Conservation (phyloP, 2,113 vertebrate genomes). For the Stegastes partitus region DNA sequence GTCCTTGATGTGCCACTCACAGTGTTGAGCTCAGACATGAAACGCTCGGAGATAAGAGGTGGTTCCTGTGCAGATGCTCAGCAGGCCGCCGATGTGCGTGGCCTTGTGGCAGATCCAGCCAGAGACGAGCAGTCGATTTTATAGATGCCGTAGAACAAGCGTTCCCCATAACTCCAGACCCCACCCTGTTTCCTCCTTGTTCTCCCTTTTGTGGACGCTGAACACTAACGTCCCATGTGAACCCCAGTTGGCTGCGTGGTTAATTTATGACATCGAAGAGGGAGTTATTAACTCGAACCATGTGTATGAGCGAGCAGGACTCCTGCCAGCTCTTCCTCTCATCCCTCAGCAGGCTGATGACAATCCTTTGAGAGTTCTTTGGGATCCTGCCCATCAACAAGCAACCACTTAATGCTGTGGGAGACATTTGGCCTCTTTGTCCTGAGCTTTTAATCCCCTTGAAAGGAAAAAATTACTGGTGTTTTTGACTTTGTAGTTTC, state of each 20-base stretch:
- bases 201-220: constrained; percentile 18
- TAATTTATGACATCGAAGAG: constrained; percentile 54
- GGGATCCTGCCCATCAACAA: constrained; percentile 32
- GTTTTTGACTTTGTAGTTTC: constrained; percentile 8
- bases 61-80: constrained; percentile 3
- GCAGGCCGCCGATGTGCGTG: not conserved
- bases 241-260: constrained; percentile 21
- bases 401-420: constrained; percentile 19
- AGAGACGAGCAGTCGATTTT: constrained; percentile 13
- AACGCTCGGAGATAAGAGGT: not conserved
- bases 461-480: constrained; percentile 17
- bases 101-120: not conserved
- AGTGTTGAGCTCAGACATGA: constrained; percentile 1
- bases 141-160: constrained; percentile 38
- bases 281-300: constrained; percentile 69
- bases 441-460: constrained; percentile 9
- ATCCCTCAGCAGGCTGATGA: constrained; percentile 42
- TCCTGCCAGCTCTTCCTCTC: constrained; percentile 46
- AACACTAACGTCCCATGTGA: constrained; percentile 35
- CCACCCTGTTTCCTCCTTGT: constrained; percentile 15
- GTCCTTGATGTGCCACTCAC: constrained; percentile 24
- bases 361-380: constrained; percentile 46
- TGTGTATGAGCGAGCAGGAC: constrained; percentile 58
- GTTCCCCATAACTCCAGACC: constrained; percentile 23
- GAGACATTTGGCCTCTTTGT: constrained; percentile 42